These are phyloP conservation scores for Periplaneta americana DNA, from an alignment of 1,140 invertebrate species.

Conservation along the genomic window DNA sequence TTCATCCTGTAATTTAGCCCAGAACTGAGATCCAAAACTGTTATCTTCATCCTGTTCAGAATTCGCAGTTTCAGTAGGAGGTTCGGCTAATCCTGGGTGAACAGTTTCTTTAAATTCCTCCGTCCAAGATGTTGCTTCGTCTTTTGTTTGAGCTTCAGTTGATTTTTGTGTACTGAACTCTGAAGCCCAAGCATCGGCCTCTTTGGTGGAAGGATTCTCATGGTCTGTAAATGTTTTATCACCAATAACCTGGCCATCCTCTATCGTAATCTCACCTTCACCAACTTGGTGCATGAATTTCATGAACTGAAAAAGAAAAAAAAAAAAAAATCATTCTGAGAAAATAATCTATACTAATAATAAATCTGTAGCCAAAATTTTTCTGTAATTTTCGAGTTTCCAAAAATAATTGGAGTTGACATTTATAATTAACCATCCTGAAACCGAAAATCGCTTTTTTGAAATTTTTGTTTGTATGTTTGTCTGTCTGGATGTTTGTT, in stretches of 20 bases:
- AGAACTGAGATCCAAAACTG: slow-evolving; percentile 55
- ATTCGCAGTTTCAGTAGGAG: background rate
- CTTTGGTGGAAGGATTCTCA: background rate
- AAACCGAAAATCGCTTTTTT: too few relatives aligned
- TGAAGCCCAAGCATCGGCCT: background rate
- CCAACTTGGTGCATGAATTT: slow-evolving; percentile 77
- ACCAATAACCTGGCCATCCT: slow-evolving; percentile 31
- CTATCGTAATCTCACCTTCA: slow-evolving; percentile 51
- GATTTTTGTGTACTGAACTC: background rate
- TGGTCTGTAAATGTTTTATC: background rate
- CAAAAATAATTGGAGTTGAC: too few relatives aligned
- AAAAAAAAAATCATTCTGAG: too few relatives aligned
- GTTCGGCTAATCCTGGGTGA: background rate
- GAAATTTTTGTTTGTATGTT: too few relatives aligned
- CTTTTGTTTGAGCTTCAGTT: background rate
- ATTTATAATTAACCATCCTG: too few relatives aligned
- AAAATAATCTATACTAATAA: too few relatives aligned
- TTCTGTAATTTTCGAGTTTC: too few relatives aligned
- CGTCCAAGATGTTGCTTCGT: background rate
- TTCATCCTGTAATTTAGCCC: slow-evolving; percentile 69
- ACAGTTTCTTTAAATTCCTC: background rate
- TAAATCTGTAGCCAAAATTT: too few relatives aligned
- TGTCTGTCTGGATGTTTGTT: too few relatives aligned
- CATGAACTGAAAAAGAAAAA: slow-evolving; percentile 59
- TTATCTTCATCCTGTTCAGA: slow-evolving; percentile 13